Evolutionary conservation across 2,113 vertebrate genomes (phyloP).

Genomic region (Jacana jacana): DNA sequence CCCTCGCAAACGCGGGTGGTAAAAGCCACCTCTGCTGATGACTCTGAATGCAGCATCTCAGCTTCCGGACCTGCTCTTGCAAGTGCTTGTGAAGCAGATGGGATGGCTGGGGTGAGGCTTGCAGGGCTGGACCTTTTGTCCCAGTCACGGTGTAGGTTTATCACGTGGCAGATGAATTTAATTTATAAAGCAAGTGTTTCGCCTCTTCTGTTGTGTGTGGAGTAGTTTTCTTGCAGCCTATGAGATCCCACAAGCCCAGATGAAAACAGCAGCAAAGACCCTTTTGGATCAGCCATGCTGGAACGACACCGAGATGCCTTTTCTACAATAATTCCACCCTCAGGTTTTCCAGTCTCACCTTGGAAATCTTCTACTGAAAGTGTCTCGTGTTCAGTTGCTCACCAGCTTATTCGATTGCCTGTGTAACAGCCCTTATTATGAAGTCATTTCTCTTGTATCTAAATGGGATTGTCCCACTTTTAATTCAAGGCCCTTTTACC

Average conservation of each 20-base stretch:
- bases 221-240: not conserved
- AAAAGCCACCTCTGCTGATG: not conserved
- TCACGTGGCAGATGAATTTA: not conserved
- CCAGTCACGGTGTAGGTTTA: not conserved
- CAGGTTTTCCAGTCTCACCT: not conserved
- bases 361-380: not conserved
- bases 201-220: not conserved
- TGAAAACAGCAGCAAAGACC: not conserved
- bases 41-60: accelerated
- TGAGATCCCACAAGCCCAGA: not conserved
- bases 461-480: not conserved
- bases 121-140: not conserved
- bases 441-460: not conserved
- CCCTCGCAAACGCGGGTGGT: not conserved
- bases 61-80: not conserved
- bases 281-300: not conserved
- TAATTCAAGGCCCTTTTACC: not conserved
- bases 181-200: not conserved
- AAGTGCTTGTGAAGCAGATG: not conserved
- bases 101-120: not conserved
- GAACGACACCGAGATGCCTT: not conserved
- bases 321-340: not conserved
- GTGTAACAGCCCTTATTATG: not conserved
- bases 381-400: not conserved
- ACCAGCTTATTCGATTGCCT: not conserved